Evolutionary conservation across 2,113 vertebrate species (phyloP).

Genomic region (Heterochromis multidens): DNA sequence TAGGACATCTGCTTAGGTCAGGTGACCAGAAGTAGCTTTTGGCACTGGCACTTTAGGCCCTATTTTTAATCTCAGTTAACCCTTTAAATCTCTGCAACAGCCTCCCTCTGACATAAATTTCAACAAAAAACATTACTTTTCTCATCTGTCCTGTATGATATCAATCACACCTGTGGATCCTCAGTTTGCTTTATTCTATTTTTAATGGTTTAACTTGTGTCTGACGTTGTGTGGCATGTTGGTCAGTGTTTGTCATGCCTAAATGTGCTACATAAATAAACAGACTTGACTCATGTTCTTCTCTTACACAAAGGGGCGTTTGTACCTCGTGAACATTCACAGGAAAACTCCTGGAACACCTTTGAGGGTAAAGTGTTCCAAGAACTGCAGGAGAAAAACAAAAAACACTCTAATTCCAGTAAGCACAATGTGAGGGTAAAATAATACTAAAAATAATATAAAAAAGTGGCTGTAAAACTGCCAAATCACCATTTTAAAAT

Average conservation of each 20-base stretch:
- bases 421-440: background rate
- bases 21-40: background rate
- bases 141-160: background rate
- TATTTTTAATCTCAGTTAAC: too few relatives aligned
- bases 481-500: background rate
- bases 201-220: background rate
- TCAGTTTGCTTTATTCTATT: background rate
- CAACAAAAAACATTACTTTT: too few relatives aligned
- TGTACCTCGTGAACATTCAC: background rate
- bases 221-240: background rate
- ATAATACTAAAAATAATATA: background rate
- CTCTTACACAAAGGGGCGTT: background rate
- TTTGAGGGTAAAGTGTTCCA: background rate
- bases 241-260: background rate
- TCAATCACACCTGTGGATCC: background rate
- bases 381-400: background rate
- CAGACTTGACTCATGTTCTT: background rate
- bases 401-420: background rate
- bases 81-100: too few relatives aligned
- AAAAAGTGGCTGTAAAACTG: fast-evolving
- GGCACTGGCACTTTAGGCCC: background rate
- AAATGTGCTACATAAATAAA: background rate
- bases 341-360: background rate
- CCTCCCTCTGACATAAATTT: too few relatives aligned
- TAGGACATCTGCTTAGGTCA: background rate